Conservation (phyloP, 1,140 invertebrate genomes). For the Wasmannia auropunctata region DNA sequence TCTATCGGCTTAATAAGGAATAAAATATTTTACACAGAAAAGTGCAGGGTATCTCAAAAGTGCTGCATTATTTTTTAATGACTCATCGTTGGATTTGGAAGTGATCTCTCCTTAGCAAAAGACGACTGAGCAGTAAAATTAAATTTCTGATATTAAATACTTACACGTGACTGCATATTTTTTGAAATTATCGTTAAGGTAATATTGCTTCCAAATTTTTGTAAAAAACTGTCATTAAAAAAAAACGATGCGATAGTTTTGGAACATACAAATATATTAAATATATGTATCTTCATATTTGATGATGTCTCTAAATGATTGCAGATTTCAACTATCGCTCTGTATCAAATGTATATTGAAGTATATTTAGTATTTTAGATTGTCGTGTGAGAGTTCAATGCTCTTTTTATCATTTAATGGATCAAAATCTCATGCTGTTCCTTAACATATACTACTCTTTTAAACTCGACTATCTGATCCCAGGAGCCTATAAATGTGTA, state of each 20-base stretch:
- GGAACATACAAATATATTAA: slow-evolving; percentile 43
- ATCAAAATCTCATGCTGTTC: slow-evolving; percentile 51
- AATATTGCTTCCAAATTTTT: slow-evolving; percentile 6
- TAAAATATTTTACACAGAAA: slow-evolving; percentile 32
- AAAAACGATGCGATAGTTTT: slow-evolving; percentile 41
- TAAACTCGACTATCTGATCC: slow-evolving; percentile 72
- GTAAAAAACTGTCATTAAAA: slow-evolving; percentile 23
- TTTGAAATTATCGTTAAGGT: slow-evolving; percentile 10
- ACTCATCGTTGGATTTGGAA: slow-evolving; percentile 7
- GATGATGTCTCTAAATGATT: slow-evolving; percentile 40
- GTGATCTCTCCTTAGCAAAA: not conserved
- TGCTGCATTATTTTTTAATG: slow-evolving; percentile 54
- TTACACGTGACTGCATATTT: not conserved
- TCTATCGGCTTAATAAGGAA: slow-evolving; percentile 39
- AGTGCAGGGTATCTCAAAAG: slow-evolving; percentile 42
- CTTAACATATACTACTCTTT: slow-evolving; percentile 62
- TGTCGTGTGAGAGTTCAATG: slow-evolving; percentile 31
- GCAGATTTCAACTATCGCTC: slow-evolving; percentile 38
- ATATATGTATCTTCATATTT: slow-evolving; percentile 59
- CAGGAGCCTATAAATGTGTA: slow-evolving; percentile 78
- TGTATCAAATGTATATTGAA: slow-evolving; percentile 50
- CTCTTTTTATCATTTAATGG: slow-evolving; percentile 49
- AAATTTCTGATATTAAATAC: slow-evolving; percentile 19
- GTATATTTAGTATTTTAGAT: slow-evolving; percentile 60
- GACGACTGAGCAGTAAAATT: not conserved